phyloP scores from a whole-genome alignment of 2,888 invertebrate species.

The Patella depressa region DNA sequence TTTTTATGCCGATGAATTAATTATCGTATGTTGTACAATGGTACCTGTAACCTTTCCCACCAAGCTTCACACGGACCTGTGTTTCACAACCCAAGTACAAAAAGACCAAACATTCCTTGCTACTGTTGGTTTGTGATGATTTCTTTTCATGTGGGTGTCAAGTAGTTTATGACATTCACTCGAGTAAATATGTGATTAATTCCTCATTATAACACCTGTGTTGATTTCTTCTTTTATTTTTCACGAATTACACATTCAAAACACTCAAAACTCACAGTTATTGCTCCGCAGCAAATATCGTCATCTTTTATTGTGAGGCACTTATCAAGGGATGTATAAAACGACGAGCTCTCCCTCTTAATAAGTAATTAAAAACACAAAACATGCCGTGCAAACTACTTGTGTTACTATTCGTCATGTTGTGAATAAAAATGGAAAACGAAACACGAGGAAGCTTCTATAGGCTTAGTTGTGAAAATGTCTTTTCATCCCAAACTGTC shows the following conservation, averaged over 20 bases:
- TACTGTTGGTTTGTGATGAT: too few species aligned
- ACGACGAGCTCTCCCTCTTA: not conserved
- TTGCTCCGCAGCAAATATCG: constrained; percentile 1
- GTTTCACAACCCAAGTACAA: too few species aligned
- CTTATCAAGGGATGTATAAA: too few species aligned
- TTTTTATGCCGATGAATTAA: too few species aligned
- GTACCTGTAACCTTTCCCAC: too few species aligned
- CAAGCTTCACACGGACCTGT: too few species aligned
- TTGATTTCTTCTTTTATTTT: constrained; percentile 5
- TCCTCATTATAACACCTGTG: constrained; percentile 9
- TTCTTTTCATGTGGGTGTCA: too few species aligned
- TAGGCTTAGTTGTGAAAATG: not conserved
- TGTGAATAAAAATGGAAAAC: not conserved
- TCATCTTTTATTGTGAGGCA: not conserved
- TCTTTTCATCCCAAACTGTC: constrained; percentile 8
- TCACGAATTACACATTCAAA: not conserved
- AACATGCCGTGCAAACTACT: constrained; percentile 12
- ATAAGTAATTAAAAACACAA: constrained; percentile 3
- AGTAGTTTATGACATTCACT: too few species aligned
- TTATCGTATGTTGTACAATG: too few species aligned
- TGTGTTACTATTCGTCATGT: not conserved
- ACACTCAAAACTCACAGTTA: not conserved
- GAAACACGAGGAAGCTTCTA: not conserved
- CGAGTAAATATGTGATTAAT: constrained; percentile 7
- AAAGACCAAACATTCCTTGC: too few species aligned